These are phyloP conservation scores for Idaea dimidiata DNA, from an alignment of 2,888 invertebrate species.

Conservation along the genomic window DNA sequence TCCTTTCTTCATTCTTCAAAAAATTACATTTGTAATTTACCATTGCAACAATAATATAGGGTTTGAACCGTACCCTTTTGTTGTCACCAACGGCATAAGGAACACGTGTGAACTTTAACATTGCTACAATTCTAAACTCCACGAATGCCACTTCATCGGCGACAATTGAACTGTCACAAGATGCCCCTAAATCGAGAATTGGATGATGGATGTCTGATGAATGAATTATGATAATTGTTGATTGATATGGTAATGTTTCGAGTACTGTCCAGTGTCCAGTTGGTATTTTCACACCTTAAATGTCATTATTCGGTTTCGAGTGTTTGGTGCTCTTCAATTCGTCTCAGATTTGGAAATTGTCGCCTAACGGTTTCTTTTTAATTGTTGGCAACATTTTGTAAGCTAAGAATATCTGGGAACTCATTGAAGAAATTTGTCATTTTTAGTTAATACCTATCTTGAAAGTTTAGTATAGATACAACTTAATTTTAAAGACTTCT, in stretches of 20 bases:
- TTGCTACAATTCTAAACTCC: constrained; percentile 46
- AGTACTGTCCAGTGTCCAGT: constrained; percentile 54
- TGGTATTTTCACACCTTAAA: constrained; percentile 52
- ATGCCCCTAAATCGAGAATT: constrained; percentile 32
- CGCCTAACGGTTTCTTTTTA: neutral
- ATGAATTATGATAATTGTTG: constrained; percentile 70
- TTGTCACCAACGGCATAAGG: constrained; percentile 50
- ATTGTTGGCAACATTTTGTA: neutral
- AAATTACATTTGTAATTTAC: neutral
- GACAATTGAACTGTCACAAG: constrained; percentile 74
- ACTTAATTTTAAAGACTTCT: no score
- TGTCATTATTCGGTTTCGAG: neutral
- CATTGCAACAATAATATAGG: constrained; percentile 21
- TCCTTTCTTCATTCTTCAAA: constrained; percentile 1
- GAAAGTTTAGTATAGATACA: no score
- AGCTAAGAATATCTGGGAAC: neutral
- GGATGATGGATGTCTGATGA: constrained; percentile 69
- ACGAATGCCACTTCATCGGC: constrained; percentile 54
- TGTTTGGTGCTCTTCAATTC: neutral
- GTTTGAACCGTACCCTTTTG: constrained; percentile 39
- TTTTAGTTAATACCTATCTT: no score
- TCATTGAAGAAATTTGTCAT: no score
- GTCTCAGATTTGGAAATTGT: neutral
- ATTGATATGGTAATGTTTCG: constrained; percentile 72
- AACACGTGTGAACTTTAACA: constrained; percentile 76